Percentiles rank a stretch among this genome's conserved stretches.
Evolutionary conservation across 2,888 invertebrate species (phyloP).

Genomic region (Nomada fabriciana): DNA sequence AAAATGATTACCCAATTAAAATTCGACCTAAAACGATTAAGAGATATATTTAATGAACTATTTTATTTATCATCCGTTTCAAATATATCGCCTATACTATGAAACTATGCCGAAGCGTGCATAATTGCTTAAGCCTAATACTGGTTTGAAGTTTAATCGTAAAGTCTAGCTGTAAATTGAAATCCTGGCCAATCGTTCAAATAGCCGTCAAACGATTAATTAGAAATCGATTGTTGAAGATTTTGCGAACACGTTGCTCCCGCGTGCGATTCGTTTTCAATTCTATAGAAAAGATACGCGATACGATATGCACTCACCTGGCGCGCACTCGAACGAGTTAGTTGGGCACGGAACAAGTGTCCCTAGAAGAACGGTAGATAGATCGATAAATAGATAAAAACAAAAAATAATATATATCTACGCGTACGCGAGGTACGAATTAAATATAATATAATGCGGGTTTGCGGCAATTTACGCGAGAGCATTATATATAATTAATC

Average conservation of each 20-base stretch:
- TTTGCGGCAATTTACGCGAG: conserved; percentile 39
- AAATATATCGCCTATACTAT: conserved; percentile 17
- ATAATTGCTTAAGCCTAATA: conserved; percentile 17
- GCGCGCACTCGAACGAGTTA: conserved; percentile 60
- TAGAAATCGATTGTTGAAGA: background rate
- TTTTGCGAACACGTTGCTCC: background rate
- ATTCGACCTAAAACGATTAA: background rate
- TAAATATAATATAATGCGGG: conserved; percentile 62
- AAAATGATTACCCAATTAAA: background rate
- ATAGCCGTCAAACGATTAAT: background rate
- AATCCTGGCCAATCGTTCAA: background rate
- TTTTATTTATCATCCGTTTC: conserved; percentile 8
- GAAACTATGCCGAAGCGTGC: background rate
- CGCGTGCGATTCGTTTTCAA: conserved; percentile 1
- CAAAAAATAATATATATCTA: conserved; percentile 61
- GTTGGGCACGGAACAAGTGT: conserved; percentile 68
- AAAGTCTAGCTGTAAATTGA: conserved; percentile 18
- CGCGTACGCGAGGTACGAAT: conserved; percentile 63
- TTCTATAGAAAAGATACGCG: conserved; percentile 38
- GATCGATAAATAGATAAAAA: conserved; percentile 67
- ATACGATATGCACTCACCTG: conserved; percentile 49
- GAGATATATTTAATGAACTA: background rate
- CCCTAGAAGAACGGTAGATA: conserved; percentile 69
- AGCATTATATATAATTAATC: conserved; percentile 67
- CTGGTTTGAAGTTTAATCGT: conserved; percentile 17